Evolutionary conservation across 2,113 vertebrate species (phyloP), one percentile per base, ranked within the genome.

Genomic region (Lagopus muta): DNA sequence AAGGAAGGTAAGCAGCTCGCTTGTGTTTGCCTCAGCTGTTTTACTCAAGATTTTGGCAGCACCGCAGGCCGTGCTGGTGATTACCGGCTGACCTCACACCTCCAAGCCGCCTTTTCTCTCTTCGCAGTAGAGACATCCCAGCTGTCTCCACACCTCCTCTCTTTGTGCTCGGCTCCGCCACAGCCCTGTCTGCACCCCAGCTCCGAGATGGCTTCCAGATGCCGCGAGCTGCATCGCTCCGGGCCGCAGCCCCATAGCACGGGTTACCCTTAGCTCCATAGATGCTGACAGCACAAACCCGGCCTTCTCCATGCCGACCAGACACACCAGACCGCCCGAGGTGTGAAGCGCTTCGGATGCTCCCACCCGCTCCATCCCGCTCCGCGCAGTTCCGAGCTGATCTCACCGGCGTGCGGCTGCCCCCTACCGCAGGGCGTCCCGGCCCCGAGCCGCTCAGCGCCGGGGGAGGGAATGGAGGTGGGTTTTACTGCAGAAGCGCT

Each of bases 351-450:
- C 20, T 64, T 1, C 0, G 69, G 89, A 32, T 25, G 80, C 21
- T 90, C 70, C 50, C 70, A 10, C 36, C 66, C 4, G 86, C 20
- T 12, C 2, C 2, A 38, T 28, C 70, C 64, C 15, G 14, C 52
- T 54, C 52, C 25, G 8, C 25, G 50, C 50, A 25, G 52, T 28
- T 54, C 1, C 8, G 66, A 8, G 32, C 47, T 4, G 0, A 19
- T 27, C 57, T 91, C 16, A 19, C 58, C 76, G 94, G 92, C 91
- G 6, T 71, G 93, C 61, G 90, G 94, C 93, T 93, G 94, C 95
- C 94, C 95, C 92, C 95, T 95, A 92, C 91, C 84, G 95, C 57
- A 19, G 77, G 27, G 22, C 10, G 3, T 2, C 48, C 81, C 30
- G 10, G 30, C 55, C 30, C 30, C 10, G 55, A n/a, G 55, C 55